A percentile compares a stretch with the other conserved stretches of the same genome.
Conservation (phyloP, 2,113 vertebrate species). For the Xyliphius kryptos region DNA sequence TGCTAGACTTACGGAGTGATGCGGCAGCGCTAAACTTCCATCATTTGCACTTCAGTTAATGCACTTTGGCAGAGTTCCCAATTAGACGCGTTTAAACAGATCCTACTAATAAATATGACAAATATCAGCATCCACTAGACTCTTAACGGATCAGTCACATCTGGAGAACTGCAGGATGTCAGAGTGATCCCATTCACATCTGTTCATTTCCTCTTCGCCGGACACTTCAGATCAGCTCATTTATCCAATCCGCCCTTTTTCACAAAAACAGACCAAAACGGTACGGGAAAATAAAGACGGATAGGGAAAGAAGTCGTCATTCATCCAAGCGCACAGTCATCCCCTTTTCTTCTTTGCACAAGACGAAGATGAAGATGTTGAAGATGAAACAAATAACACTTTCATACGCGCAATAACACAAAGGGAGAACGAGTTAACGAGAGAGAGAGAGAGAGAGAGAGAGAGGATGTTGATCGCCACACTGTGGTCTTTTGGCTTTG, state of each 20-base stretch:
- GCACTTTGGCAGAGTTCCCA: background rate
- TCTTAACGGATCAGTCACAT: too few species aligned
- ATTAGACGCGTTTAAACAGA: background rate
- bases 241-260: constrained; percentile 30
- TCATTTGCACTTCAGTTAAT: too few species aligned
- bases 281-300: too few species aligned
- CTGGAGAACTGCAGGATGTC: background rate
- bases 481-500: too few species aligned
- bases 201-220: constrained; percentile 35
- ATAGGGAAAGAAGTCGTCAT: constrained; percentile 28
- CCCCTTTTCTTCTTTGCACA: constrained; percentile 5
- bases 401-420: too few species aligned
- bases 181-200: constrained; percentile 11
- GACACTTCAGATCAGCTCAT: too few species aligned
- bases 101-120: background rate
- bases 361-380: too few species aligned
- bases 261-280: constrained; percentile 33
- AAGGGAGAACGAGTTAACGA: too few species aligned
- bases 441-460: too few species aligned
- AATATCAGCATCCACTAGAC: constrained; percentile 1
- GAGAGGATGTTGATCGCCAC: too few species aligned
- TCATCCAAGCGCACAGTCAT: constrained; percentile 29
- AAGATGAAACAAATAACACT: background rate
- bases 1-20: too few species aligned
- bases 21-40: constrained; percentile 47